Base-by-base conservation (phyloP, 2,113 vertebrate species). In the Haplotaxodon microlepis region DNA sequence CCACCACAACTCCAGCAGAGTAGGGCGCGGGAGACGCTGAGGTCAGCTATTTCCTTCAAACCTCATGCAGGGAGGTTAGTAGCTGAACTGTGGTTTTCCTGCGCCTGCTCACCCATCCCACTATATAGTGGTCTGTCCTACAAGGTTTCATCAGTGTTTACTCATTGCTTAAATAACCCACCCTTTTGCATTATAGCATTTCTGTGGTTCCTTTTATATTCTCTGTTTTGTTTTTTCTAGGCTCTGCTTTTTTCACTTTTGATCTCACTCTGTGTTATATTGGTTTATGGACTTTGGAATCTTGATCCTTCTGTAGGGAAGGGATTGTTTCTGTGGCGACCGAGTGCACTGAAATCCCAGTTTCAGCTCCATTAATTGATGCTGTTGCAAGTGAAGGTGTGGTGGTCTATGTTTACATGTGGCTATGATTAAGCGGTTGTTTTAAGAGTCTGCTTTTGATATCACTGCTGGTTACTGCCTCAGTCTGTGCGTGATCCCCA, bases 41-140 rank as follows among this genome's bases (percentile, higher is more conserved):
- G 92, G 87, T 94, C 94, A 94, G 94, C 95, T 73, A 47, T 94
- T 95, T 93, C 84, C 84, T 92, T 90, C 82, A 89, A 89, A 87
- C 89, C 92, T 92, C 90, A 86, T 82, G 85, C 83, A 45, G 89
- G 84, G 89, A 94, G 85, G 91, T 89, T 88, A 88, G 90, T 84
- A 29, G 87, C 92, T 89, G 45, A 16, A 8, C 88, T 92, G 95
- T 88, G 95, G 93, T 94, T 96, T 95, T 87, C 86, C 88, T 89
- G 45, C 19, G 54, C 90, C 84, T 84, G 81, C 85, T 92, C 84
- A 59, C 88, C 73, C 90, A 83, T 71, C 86, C 87, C 79, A 56
- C 88, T 83, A 34, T 81, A 29, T 50, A 86, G 36, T 5, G 31
- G 17, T 31, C 78, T 78, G 50, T 61, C 56, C 42, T 86, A 21